Conservation (phyloP, 2,113 vertebrate genomes). For the Formicarius rufipectus region DNA sequence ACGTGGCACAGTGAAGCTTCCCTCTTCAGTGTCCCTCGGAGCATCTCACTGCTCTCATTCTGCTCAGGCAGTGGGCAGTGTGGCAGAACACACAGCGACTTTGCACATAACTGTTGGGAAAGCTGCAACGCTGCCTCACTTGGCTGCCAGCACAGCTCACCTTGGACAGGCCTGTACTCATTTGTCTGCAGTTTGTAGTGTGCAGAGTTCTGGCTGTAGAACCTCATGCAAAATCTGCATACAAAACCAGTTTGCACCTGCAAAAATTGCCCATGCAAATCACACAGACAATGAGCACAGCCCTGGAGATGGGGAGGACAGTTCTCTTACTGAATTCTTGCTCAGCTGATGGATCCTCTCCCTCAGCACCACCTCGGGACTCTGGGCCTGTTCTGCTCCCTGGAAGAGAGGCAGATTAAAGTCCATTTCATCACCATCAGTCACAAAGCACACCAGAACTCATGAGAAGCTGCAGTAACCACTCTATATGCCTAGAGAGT, state of each 20-base stretch:
- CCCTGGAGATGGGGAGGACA: background rate
- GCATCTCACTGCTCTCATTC: background rate
- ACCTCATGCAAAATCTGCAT: background rate
- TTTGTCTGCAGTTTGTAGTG: background rate
- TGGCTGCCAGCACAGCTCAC: background rate
- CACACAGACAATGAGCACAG: background rate
- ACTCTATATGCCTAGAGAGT: background rate
- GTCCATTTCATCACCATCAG: background rate
- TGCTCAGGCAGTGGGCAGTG: background rate
- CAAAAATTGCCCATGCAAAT: background rate
- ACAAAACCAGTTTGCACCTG: background rate
- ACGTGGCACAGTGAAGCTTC: background rate
- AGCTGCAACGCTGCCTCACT: background rate
- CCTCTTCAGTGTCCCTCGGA: background rate
- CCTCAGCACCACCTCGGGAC: constrained; percentile 46
- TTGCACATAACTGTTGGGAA: background rate
- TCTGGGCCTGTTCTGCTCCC: constrained; percentile 54
- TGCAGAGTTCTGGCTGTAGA: background rate
- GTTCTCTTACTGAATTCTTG: constrained; percentile 58
- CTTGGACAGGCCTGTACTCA: background rate
- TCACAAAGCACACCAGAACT: background rate
- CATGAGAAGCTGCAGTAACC: background rate
- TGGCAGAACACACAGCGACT: background rate
- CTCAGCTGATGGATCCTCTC: constrained; percentile 5
- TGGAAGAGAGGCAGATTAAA: background rate